Evolutionary conservation across 2,113 vertebrate species (phyloP).

Genomic region (Proterorhinus semilunaris): DNA sequence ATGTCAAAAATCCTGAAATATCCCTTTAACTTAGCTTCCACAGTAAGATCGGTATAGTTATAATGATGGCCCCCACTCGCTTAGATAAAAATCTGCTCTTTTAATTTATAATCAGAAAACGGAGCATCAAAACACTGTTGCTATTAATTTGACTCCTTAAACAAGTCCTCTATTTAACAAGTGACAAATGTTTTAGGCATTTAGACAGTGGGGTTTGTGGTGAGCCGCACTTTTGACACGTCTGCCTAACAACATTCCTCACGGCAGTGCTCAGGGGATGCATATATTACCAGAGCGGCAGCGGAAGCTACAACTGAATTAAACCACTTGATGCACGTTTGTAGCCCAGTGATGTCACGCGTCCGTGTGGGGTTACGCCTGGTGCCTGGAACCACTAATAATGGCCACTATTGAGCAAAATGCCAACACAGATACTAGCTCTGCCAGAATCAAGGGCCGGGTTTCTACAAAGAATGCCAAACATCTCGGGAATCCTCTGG

Average conservation of each 20-base stretch:
- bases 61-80: too few relatives aligned
- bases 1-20: too few relatives aligned
- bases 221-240: slow-evolving; percentile 8
- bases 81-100: background rate
- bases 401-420: slow-evolving; percentile 65
- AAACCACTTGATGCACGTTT: slow-evolving; percentile 27
- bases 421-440: slow-evolving; percentile 22
- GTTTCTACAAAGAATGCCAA: slow-evolving; percentile 62
- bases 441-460: slow-evolving; percentile 45
- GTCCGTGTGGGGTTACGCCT: slow-evolving; percentile 40
- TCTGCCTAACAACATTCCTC: slow-evolving; percentile 19
- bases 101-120: background rate
- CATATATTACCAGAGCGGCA: slow-evolving; percentile 5
- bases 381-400: slow-evolving; percentile 69
- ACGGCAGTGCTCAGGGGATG: slow-evolving; percentile 6
- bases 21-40: background rate
- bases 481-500: slow-evolving; percentile 66
- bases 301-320: slow-evolving; percentile 26
- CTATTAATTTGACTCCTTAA: background rate
- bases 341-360: slow-evolving; percentile 47
- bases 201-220: slow-evolving; percentile 1
- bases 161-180: slow-evolving; percentile 29
- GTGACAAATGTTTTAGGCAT: slow-evolving; percentile 5
- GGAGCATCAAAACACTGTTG: background rate
- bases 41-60: background rate